Conservation (phyloP, 2,113 vertebrate species). For the Anas platyrhynchos region DNA sequence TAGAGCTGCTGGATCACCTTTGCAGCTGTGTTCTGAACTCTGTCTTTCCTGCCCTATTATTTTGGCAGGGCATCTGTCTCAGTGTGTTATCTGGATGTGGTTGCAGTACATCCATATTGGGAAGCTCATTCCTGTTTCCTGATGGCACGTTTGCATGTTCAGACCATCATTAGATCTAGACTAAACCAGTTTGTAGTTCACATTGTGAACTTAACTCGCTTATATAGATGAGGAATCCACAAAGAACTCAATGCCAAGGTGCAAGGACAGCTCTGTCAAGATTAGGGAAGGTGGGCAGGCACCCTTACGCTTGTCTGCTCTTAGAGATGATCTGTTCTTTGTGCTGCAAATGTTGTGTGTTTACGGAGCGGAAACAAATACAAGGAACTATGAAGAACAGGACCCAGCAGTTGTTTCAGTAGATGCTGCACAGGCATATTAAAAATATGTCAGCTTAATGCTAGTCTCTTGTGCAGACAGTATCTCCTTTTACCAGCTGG, state of each 20-base stretch:
- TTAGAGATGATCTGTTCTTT: constrained; percentile 85
- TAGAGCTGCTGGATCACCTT: neutral
- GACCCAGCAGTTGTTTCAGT: constrained; percentile 60
- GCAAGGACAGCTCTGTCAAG: neutral
- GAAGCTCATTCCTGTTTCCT: neutral
- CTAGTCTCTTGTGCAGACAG: neutral
- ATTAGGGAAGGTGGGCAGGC: constrained; percentile 85
- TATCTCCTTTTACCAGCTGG: neutral
- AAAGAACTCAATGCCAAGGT: neutral
- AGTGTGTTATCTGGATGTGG: neutral
- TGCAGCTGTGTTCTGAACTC: neutral
- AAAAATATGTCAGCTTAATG: neutral
- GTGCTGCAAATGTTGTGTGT: constrained; percentile 84
- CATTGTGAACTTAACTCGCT: neutral
- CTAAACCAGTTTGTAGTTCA: neutral
- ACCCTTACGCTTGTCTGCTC: constrained; percentile 86
- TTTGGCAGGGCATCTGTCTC: neutral
- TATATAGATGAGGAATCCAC: neutral
- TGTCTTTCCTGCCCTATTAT: neutral
- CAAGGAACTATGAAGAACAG: constrained; percentile 87
- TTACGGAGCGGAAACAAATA: constrained; percentile 85
- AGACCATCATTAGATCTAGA: neutral
- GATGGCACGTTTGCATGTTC: neutral
- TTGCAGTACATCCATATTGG: neutral
- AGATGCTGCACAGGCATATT: neutral